Base-by-base conservation (phyloP, 2,888 invertebrate species). In the Dicyrtoma fusca region DNA sequence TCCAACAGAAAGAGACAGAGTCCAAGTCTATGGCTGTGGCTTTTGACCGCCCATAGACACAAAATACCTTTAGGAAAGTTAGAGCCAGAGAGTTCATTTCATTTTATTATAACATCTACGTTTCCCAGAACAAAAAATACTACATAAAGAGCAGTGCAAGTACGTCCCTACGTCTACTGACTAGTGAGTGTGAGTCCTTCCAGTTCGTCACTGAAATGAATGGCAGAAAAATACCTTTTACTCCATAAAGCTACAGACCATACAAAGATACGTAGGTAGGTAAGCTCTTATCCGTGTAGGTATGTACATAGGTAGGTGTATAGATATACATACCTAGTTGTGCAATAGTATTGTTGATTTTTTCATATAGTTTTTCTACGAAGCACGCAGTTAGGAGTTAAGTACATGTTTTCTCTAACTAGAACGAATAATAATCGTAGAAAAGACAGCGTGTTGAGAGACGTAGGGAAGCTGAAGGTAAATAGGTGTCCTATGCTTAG, bases 41-140 rank as follows among this genome's bases (percentile, higher is more conserved):
- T 23, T 45, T 13, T 51, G 23, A 64, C 64, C 64, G 64, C 64
- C 64, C 65, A 65, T 65, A 65, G 65, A 65, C 51, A 51, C 21
- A 25, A 26, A 51, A 51, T 51, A 65, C 25, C 65, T 65, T 23
- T 49, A 65, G 25, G 34, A 23, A 1, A 23, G 23, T 23, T 21
- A 55, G 34, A 34, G 34, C 34, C 23, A 3, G 59, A 65, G 65
- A 65, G 65, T 65, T 65, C 65, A 65, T 65, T 65, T 65, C 34
- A 65, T 65, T 65, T 65, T 65, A 65, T 65, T 65, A 47, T 51
- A 65, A 17, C 26, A 23, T 51, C 34, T 34, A 34, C 25, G 34
- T 23, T n/a, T n/a, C 55, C 13, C 19, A 53, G 19, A 19, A 19
- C 21, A 17, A 10, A 21, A n/a, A n/a, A n/a, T n/a, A n/a, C n/a